phyloP scores from a whole-genome alignment of 2,113 vertebrate species.

The Hucho hucho region DNA sequence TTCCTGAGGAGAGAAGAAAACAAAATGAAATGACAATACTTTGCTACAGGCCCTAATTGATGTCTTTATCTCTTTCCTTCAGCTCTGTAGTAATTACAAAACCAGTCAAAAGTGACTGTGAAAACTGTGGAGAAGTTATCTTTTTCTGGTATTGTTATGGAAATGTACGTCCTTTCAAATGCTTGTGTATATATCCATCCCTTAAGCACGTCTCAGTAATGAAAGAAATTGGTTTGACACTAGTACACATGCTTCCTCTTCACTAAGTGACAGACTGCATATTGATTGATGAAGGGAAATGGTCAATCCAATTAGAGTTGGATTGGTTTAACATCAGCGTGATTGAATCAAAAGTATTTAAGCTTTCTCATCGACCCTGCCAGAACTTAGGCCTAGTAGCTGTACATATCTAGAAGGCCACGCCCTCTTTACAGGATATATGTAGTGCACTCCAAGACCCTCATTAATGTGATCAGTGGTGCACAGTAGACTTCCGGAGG shows the following conservation, averaged over 20 bases:
- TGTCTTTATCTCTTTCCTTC: conserved; percentile 55
- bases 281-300: conserved; percentile 3
- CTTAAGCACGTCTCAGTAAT: too few relatives aligned
- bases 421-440: conserved; percentile 22
- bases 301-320: not conserved
- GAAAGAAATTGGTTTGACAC: conserved; percentile 13
- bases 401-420: not conserved
- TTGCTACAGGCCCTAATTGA: conserved; percentile 49
- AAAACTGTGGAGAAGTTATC: not conserved
- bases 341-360: not conserved
- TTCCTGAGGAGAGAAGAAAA: conserved; percentile 35
- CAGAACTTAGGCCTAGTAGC: not conserved
- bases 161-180: too few relatives aligned
- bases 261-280: conserved; percentile 12
- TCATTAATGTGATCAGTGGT: conserved; percentile 52
- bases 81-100: conserved; percentile 47
- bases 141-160: too few relatives aligned
- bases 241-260: conserved; percentile 30
- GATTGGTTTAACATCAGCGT: not conserved
- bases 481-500: conserved; percentile 20
- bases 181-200: too few relatives aligned
- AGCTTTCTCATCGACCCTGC: not conserved
- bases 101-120: not conserved
- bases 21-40: conserved; percentile 58
- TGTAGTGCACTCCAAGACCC: conserved; percentile 43